Percentiles rank a stretch among this genome's conserved stretches.
phyloP scores from a whole-genome alignment of 2,888 invertebrate species.

The Sminthurides aquaticus region DNA sequence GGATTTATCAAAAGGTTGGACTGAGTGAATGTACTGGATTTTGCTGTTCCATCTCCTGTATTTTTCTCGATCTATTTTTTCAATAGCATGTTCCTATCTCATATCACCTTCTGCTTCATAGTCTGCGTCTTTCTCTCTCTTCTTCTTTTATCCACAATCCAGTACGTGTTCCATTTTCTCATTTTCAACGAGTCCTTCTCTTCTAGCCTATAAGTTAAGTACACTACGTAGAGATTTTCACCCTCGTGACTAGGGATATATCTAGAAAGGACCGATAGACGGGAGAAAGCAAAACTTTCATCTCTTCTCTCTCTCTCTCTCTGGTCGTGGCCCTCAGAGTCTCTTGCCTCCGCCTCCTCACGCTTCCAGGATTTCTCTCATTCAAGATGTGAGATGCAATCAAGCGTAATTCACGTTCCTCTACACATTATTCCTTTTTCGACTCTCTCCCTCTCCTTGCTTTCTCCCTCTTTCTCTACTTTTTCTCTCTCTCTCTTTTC shows the following conservation, averaged over 20 bases:
- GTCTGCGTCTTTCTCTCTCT: too few species aligned
- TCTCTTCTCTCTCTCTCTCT: not conserved
- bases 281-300: constrained; percentile 2
- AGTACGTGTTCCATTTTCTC: not conserved
- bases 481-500: not conserved
- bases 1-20: too few species aligned
- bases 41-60: too few species aligned
- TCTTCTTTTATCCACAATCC: not conserved
- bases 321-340: not conserved
- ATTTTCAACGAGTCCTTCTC: too few species aligned
- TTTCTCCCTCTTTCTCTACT: constrained; percentile 12
- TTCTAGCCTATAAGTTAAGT: too few species aligned
- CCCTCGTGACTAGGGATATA: too few species aligned
- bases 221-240: too few species aligned
- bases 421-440: constrained; percentile 22
- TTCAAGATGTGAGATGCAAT: constrained; percentile 24
- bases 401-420: constrained; percentile 25
- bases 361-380: constrained; percentile 16
- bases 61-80: too few species aligned
- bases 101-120: too few species aligned
- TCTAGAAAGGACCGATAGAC: too few species aligned
- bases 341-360: not conserved
- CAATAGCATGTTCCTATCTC: too few species aligned
- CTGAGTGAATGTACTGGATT: too few species aligned
- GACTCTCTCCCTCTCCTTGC: not conserved